Conservation (phyloP, 1,140 invertebrate genomes). For the Tribolium madens region DNA sequence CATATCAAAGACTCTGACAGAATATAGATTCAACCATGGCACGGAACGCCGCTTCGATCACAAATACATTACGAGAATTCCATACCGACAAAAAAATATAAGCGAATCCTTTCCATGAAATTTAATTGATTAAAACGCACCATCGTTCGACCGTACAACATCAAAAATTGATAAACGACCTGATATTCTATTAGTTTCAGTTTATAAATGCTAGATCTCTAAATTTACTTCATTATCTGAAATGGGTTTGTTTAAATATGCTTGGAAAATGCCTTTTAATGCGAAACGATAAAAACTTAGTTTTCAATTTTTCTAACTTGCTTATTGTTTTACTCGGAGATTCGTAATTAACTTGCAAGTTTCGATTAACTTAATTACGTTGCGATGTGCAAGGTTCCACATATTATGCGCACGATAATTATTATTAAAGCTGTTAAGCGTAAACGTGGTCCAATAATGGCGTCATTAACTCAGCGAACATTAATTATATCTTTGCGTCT, state of each 20-base stretch:
- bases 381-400: background rate
- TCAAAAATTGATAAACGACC: background rate
- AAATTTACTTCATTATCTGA: background rate
- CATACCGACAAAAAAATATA: constrained; percentile 1
- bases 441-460: background rate
- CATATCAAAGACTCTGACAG: constrained; percentile 52
- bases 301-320: too few relatives aligned
- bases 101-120: constrained; percentile 37
- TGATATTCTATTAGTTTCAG: background rate
- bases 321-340: background rate
- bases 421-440: background rate
- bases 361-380: background rate
- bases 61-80: constrained; percentile 32
- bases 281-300: too few relatives aligned
- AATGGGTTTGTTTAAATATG: too few relatives aligned
- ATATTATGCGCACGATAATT: background rate
- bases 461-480: background rate
- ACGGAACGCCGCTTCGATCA: constrained; percentile 39
- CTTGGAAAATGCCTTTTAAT: too few relatives aligned
- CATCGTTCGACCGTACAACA: background rate
- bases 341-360: background rate
- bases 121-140: constrained; percentile 29
- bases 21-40: constrained; percentile 48
- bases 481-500: background rate
- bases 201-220: background rate